Conservation (phyloP, 2,888 invertebrate genomes). For the Erannis defoliaria region DNA sequence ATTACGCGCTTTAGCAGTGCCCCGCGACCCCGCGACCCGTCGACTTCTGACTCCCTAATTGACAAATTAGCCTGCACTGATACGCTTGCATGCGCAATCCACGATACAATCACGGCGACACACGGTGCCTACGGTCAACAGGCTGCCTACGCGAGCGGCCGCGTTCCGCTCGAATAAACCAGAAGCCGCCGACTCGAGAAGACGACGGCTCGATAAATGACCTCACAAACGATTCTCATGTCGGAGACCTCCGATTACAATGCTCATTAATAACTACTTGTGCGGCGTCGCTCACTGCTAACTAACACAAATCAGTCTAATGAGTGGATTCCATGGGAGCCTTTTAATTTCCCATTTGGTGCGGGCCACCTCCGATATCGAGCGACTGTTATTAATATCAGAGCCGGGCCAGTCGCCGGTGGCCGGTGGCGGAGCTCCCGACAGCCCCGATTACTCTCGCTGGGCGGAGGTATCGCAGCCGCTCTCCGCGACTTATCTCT, state of each 20-base stretch:
- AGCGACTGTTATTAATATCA: conserved; percentile 82
- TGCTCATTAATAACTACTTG: conserved; percentile 79
- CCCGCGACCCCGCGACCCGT: conserved; percentile 65
- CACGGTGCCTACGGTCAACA: conserved; percentile 51
- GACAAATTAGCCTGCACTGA: conserved; percentile 74
- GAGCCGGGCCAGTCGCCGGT: conserved; percentile 67
- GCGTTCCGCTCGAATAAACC: conserved; percentile 53
- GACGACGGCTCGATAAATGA: conserved; percentile 65
- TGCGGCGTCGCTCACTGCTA: conserved; percentile 73
- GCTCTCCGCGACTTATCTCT: conserved; percentile 78
- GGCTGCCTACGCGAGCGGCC: conserved; percentile 51
- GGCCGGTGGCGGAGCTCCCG: conserved; percentile 76
- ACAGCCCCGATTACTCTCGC: conserved; percentile 74
- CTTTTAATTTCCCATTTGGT: conserved; percentile 86
- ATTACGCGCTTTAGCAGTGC: conserved; percentile 76
- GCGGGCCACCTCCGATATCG: conserved; percentile 79
- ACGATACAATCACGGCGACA: conserved; percentile 60
- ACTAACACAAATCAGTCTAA: conserved; percentile 81
- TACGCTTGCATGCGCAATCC: conserved; percentile 68
- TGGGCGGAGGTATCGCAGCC: conserved; percentile 69
- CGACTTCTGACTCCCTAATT: conserved; percentile 68
- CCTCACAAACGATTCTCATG: conserved; percentile 70
- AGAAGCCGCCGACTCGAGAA: conserved; percentile 52
- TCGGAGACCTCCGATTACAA: conserved; percentile 73
- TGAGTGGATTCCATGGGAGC: conserved; percentile 82